Percentiles rank a stretch among this genome's conserved stretches.
phyloP scores from a whole-genome alignment of 2,888 invertebrate genomes.

The Acronicta psi region DNA sequence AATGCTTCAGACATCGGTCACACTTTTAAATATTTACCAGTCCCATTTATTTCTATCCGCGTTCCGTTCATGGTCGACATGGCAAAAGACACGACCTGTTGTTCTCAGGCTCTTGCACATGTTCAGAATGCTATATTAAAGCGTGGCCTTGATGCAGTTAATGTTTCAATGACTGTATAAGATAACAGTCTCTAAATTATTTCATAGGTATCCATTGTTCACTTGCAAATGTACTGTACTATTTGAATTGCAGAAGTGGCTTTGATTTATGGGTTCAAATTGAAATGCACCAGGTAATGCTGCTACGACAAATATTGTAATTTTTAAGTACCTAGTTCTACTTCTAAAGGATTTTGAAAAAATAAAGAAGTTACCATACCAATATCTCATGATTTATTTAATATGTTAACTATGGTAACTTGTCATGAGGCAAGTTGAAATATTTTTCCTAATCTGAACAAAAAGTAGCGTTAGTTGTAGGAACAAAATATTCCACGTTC shows the following conservation, averaged over 20 bases:
- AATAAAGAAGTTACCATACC: no score
- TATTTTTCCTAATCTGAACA: constrained; percentile 17
- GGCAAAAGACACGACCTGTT: constrained; percentile 14
- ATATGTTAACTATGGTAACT: not conserved
- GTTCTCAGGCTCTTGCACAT: constrained; percentile 16
- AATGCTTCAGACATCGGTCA: not conserved
- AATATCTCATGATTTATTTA: no score
- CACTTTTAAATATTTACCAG: not conserved
- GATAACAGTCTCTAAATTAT: not conserved
- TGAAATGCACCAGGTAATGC: not conserved
- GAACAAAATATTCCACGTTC: constrained; percentile 30
- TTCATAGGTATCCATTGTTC: not conserved
- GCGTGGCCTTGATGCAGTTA: constrained; percentile 21
- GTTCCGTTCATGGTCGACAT: constrained; percentile 16
- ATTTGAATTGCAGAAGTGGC: not conserved
- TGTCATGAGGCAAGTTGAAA: constrained; percentile 3
- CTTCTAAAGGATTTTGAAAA: no score
- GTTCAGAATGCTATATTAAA: constrained; percentile 17
- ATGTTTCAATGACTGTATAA: constrained; percentile 7
- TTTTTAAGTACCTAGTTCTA: no score
- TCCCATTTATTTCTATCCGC: not conserved
- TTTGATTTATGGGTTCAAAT: not conserved
- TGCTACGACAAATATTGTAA: no score
- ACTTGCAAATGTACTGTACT: not conserved
- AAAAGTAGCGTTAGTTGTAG: constrained; percentile 31